These are phyloP conservation scores for Spatula clypeata DNA, from an alignment of 2,797 vertebrate genomes.

Conservation along the genomic window DNA sequence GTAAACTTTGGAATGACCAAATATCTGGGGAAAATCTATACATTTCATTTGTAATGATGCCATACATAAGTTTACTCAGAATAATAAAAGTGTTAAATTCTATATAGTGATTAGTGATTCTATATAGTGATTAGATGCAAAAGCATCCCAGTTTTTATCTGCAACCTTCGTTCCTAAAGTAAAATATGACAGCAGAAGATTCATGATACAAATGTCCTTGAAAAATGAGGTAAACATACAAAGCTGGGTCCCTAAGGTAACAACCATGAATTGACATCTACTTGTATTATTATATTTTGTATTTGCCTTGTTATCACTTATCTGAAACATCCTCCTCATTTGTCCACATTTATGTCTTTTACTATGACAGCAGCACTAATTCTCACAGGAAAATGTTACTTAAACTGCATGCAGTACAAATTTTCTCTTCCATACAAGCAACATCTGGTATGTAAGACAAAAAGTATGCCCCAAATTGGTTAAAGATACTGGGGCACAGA, in stretches of 20 bases:
- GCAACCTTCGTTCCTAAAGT: background rate
- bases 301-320: background rate
- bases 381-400: background rate
- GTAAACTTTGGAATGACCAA: background rate
- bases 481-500: background rate
- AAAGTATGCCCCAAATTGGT: background rate
- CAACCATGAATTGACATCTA: background rate
- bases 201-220: accelerated
- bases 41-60: background rate
- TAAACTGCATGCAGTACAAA: accelerated
- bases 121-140: background rate
- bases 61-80: background rate
- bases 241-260: background rate
- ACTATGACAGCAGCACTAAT: background rate
- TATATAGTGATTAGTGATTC: background rate
- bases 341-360: background rate
- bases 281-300: background rate
- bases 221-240: background rate
- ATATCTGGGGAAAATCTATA: background rate
- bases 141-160: background rate
- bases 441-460: background rate
- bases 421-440: background rate
- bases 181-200: background rate
- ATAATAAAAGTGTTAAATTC: background rate
- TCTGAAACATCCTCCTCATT: background rate